Base-by-base conservation (phyloP, 1,140 invertebrate species). In the Drosophila grimshawi region DNA sequence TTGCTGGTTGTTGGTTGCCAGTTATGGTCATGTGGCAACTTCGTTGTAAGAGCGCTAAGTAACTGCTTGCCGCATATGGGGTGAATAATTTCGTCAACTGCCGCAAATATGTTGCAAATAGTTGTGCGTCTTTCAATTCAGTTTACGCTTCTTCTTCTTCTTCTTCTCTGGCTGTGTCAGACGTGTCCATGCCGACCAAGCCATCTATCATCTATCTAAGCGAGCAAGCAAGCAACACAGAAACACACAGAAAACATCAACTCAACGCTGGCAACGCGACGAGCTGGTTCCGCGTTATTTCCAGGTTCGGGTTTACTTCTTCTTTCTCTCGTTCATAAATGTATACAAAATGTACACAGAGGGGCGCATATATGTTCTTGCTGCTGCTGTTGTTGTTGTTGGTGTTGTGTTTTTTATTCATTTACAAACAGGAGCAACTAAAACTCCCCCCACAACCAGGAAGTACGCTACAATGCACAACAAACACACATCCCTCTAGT, bases 391-490 rank as follows among this genome's bases (percentile, higher is more conserved):
- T 41, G 51, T 51, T 43, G 64, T 10, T 65, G 43, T 48, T 41
- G 51, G 45, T 43, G 3, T 52, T 59, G 46, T 43, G 64, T 29
- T 60, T 62, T 69, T 65, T 71, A 75, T 85, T 86, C 81, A 86
- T 86, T 86, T 86, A 85, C 81, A 81, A 80, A 85, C 77, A 77
- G 61, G 49, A 66, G 64, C 56, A 52, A 46, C 39, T 43, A 61
- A 68, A 67, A 59, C 66, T 55, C 49, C 68, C 56, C 30, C 69
- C 62, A 48, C 29, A 79, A 82, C 83, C 82, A 86, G 82, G 82
- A 86, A 86, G 82, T 86, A 62, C 76, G 79, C 82, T 80, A 86
- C 76, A 79, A 46, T 73, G 79, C 75, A 78, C 80, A 78, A 63
- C 65, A 63, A 51, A 11, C 37, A 33, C 5, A 33, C 33, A 33